phyloP scores from a whole-genome alignment of 2,113 vertebrate genomes.

The Anolis sagrei region DNA sequence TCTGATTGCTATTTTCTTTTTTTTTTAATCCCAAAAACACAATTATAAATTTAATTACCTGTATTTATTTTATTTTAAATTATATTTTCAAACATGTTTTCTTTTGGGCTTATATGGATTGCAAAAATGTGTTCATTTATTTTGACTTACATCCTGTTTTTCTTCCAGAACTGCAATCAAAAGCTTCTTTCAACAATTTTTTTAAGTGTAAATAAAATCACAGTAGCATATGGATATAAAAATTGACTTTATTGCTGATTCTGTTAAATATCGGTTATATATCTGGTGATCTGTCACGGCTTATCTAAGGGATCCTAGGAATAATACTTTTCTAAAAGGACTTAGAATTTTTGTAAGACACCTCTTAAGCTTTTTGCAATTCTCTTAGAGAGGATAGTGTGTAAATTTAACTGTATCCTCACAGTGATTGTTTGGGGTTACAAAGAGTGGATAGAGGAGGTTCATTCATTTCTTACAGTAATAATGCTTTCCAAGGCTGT shows the following conservation, averaged over 20 bases:
- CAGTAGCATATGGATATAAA: too few relatives aligned
- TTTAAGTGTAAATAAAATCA: too few relatives aligned
- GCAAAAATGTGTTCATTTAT: background rate
- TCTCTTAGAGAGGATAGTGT: background rate
- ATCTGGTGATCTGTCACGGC: background rate
- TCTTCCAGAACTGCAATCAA: too few relatives aligned
- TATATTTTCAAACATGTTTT: background rate
- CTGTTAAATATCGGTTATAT: background rate
- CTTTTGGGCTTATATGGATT: background rate
- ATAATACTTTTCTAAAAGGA: background rate
- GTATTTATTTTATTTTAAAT: background rate
- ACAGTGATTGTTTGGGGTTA: background rate
- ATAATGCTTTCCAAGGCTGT: background rate
- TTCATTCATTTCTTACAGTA: conserved; percentile 3
- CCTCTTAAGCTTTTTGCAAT: background rate
- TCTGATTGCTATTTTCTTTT: background rate
- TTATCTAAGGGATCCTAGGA: background rate
- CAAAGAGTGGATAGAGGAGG: background rate
- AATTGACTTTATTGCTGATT: too few relatives aligned
- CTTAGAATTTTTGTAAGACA: background rate
- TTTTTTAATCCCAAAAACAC: background rate
- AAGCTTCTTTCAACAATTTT: too few relatives aligned
- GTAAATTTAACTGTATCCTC: background rate
- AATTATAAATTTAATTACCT: background rate
- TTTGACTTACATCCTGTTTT: too few relatives aligned